These are phyloP conservation scores for Ceratosolen solmsi DNA, from an alignment of 1,140 invertebrate genomes.

Conservation along the genomic window DNA sequence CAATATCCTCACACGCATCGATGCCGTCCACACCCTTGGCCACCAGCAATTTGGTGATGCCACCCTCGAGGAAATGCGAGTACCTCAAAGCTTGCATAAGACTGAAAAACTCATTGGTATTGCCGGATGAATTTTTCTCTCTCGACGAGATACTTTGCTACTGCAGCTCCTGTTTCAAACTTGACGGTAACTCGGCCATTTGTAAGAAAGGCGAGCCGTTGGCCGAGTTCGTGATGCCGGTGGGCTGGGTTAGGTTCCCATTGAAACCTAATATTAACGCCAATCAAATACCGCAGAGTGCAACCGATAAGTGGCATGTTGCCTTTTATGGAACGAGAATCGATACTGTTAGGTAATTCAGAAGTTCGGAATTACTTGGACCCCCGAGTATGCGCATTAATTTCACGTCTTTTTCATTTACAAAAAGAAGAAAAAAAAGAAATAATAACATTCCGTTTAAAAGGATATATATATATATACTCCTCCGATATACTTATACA, in stretches of 20 bases:
- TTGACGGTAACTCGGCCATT: constrained; percentile 74
- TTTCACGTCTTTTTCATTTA: no score
- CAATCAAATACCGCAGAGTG: constrained; percentile 70
- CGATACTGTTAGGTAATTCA: constrained; percentile 79
- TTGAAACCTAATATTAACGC: constrained; percentile 72
- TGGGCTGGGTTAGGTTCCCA: constrained; percentile 85
- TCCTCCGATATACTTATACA: no score
- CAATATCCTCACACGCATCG: no score
- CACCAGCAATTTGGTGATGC: constrained; percentile 51
- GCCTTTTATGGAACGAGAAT: constrained; percentile 85
- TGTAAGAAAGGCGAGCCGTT: constrained; percentile 78
- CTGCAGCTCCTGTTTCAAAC: constrained; percentile 75
- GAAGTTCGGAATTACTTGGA: no score
- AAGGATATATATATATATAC: no score
- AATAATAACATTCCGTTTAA: no score
- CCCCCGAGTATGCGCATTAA: no score
- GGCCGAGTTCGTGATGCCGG: constrained; percentile 74
- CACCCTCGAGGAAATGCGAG: constrained; percentile 76
- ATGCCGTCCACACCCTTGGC: constrained; percentile 68
- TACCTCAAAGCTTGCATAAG: constrained; percentile 83
- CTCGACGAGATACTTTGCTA: constrained; percentile 76
- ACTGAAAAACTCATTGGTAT: constrained; percentile 80
- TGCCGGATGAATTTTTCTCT: constrained; percentile 80
- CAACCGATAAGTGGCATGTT: constrained; percentile 82
- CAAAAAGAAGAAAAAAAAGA: no score